A percentile compares a stretch with the other conserved stretches of the same genome.
These are phyloP conservation scores for Erithacus rubecula DNA, from an alignment of 2,797 vertebrate species.

Conservation along the genomic window DNA sequence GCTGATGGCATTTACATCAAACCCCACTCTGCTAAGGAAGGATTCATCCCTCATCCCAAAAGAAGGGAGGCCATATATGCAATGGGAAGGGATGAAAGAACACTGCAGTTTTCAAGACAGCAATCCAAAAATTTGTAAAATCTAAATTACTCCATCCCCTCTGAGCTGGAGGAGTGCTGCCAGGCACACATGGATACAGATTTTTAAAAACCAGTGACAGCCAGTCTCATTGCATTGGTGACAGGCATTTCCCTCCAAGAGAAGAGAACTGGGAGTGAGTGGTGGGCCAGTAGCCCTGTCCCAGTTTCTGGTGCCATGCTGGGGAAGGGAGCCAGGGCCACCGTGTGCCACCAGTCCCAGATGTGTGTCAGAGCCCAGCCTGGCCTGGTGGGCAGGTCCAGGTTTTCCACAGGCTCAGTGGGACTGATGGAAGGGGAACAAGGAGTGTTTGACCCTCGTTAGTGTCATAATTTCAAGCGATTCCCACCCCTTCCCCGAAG, in stretches of 20 bases:
- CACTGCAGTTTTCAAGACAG: background rate
- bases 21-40: background rate
- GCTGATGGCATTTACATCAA: background rate
- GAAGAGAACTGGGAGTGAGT: background rate
- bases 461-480: background rate
- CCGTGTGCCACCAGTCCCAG: background rate
- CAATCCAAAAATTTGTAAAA: background rate
- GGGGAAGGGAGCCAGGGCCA: background rate
- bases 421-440: background rate
- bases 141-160: background rate
- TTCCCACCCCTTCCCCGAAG: background rate
- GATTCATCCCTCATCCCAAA: background rate
- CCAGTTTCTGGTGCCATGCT: background rate
- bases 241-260: background rate
- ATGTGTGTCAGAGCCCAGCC: background rate
- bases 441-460: background rate
- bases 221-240: fast-evolving
- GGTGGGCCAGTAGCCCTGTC: background rate
- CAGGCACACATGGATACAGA: too few relatives aligned
- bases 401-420: background rate
- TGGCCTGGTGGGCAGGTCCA: background rate
- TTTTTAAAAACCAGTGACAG: background rate
- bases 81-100: background rate
- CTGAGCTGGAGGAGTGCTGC: background rate
- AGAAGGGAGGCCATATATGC: background rate